Conservation (phyloP, 2,113 vertebrate species). For the Lipotes vexillifer region DNA sequence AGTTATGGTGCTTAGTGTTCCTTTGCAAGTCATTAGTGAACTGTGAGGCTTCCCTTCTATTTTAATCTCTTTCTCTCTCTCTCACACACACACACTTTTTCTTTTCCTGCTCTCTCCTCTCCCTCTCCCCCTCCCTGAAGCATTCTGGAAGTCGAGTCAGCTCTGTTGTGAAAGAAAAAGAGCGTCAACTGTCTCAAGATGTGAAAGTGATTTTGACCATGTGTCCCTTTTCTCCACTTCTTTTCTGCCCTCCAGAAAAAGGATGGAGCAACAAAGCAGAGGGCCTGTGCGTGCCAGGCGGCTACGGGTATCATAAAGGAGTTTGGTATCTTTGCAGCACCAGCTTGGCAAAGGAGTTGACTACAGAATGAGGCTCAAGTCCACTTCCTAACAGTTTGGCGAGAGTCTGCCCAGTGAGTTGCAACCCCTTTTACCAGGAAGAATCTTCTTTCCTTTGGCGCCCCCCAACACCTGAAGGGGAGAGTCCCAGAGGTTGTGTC, state of each 20-base stretch:
- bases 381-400: background rate
- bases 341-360: background rate
- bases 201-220: background rate
- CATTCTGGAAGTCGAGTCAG: background rate
- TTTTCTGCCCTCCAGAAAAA: background rate
- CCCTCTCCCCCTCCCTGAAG: background rate
- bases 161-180: background rate
- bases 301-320: background rate
- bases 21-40: background rate
- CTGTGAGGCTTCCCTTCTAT: background rate
- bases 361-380: background rate
- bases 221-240: background rate
- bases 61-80: background rate
- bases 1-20: background rate
- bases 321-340: background rate
- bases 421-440: background rate
- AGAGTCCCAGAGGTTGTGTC: background rate
- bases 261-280: background rate
- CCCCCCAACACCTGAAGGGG: background rate
- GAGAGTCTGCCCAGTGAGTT: background rate
- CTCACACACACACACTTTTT: background rate
- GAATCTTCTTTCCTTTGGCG: background rate
- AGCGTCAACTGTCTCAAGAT: background rate
- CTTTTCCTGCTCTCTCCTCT: background rate
- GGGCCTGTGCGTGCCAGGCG: background rate